phyloP scores from a whole-genome alignment of 2,888 invertebrate genomes.

The Tetragnatha montana region DNA sequence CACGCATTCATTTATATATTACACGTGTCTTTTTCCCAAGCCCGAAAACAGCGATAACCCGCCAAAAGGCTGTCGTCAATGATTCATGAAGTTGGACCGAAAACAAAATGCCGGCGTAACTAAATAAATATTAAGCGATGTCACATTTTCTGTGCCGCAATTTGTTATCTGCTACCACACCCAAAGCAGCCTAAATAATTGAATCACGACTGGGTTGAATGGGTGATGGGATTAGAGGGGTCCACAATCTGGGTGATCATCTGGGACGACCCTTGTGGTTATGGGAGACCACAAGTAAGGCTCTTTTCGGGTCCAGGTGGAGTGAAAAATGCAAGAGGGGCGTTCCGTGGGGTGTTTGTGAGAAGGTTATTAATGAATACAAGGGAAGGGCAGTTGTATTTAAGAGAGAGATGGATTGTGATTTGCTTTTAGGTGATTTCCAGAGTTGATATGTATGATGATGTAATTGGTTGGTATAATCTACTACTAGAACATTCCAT shows the following conservation, averaged over 20 bases:
- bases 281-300: background rate
- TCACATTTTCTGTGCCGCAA: constrained; percentile 17
- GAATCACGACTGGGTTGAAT: background rate
- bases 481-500: too few relatives aligned
- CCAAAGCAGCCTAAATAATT: constrained; percentile 20
- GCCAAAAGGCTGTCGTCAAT: constrained; percentile 1
- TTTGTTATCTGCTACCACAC: constrained; percentile 22
- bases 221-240: constrained; percentile 8
- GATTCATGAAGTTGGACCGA: constrained; percentile 16
- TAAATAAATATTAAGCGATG: constrained; percentile 26
- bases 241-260: background rate
- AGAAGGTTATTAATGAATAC: background rate
- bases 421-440: background rate
- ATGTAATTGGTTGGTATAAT: too few relatives aligned
- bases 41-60: constrained; percentile 6
- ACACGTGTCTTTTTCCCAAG: background rate
- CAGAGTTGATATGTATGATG: too few relatives aligned
- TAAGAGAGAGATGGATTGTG: background rate
- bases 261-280: background rate
- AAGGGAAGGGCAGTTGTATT: background rate
- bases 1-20: background rate
- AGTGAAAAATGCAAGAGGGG: background rate
- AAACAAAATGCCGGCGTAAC: constrained; percentile 19
- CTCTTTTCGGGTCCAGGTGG: background rate
- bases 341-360: background rate